Percentiles rank a stretch among this genome's conserved stretches.
Evolutionary conservation across 2,888 invertebrate species (phyloP).

Genomic region (Lasius platythorax): DNA sequence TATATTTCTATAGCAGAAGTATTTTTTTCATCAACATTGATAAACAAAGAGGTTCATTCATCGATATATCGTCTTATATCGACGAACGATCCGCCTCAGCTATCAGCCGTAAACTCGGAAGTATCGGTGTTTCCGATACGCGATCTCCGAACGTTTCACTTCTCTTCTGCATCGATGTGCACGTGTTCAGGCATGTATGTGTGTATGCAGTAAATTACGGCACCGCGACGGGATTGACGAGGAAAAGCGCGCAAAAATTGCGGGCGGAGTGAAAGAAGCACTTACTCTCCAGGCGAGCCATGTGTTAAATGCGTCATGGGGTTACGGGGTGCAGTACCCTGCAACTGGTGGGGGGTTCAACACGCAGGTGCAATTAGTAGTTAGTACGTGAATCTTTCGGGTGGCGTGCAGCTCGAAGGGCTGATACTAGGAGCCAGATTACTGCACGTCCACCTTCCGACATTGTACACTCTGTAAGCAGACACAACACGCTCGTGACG

Average conservation of each 20-base stretch:
- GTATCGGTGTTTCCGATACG: neutral
- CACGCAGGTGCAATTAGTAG: slow-evolving; percentile 78
- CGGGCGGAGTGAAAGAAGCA: slow-evolving; percentile 63
- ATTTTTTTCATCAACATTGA: slow-evolving; percentile 5
- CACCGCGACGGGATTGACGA: neutral
- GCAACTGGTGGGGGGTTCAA: slow-evolving; percentile 74
- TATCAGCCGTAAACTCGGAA: neutral
- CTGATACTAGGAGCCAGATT: slow-evolving; percentile 79
- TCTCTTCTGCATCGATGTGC: neutral
- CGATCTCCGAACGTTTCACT: neutral
- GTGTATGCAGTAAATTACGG: neutral
- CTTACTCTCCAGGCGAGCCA: slow-evolving; percentile 84
- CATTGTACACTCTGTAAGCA: slow-evolving; percentile 79
- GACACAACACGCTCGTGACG: slow-evolving; percentile 59
- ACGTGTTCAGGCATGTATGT: neutral
- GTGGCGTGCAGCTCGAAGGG: slow-evolving; percentile 80
- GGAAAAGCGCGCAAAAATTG: slow-evolving; percentile 25
- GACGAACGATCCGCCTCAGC: neutral
- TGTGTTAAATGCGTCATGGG: slow-evolving; percentile 80
- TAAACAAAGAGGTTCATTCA: neutral
- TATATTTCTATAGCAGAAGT: slow-evolving; percentile 1
- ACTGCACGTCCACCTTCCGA: slow-evolving; percentile 80
- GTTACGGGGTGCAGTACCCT: slow-evolving; percentile 74
- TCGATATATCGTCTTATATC: neutral
- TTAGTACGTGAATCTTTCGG: slow-evolving; percentile 82